These are phyloP conservation scores for Aplysina aerophoba DNA, from an alignment of 37 sponge, comb jelly and placozoan species.

Conservation along the genomic window DNA sequence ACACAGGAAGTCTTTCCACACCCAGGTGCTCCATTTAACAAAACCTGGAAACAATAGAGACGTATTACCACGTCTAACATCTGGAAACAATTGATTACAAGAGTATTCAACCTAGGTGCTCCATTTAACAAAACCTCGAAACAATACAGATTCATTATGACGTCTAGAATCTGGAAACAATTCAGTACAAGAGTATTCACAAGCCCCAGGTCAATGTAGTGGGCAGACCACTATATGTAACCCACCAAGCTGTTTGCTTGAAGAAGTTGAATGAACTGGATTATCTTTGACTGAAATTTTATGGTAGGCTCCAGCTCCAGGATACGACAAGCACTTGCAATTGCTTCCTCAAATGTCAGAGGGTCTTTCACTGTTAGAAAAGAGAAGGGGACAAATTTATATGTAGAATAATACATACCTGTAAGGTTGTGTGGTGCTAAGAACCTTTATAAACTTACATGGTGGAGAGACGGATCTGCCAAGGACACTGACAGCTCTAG, in stretches of 20 bases:
- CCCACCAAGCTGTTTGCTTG: constrained; percentile 24
- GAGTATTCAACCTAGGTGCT: not conserved
- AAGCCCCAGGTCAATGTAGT: too few species aligned
- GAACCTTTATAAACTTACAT: not conserved
- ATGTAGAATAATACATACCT: not conserved
- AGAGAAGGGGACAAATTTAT: not conserved
- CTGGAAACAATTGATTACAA: too few species aligned
- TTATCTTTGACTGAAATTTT: constrained; percentile 10
- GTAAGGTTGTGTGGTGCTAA: not conserved
- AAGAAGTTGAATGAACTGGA: constrained; percentile 26
- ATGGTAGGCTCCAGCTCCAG: constrained; percentile 16
- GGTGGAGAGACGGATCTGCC: constrained; percentile 12
- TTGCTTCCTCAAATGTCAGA: constrained; percentile 21
- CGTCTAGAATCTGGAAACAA: too few species aligned
- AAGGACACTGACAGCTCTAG: constrained; percentile 72
- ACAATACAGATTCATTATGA: too few species aligned
- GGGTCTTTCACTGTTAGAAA: not conserved
- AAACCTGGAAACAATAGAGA: not conserved
- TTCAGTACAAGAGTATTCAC: too few species aligned
- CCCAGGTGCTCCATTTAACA: not conserved
- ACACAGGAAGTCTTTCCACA: constrained; percentile 24
- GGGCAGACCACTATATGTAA: not conserved
- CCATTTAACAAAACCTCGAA: not conserved
- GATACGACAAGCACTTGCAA: constrained; percentile 2
- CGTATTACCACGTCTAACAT: too few species aligned